A percentile compares a stretch with the other conserved stretches of the same genome.
Evolutionary conservation across 2,113 vertebrate genomes (phyloP).

Genomic region (Ceratotherium simum): DNA sequence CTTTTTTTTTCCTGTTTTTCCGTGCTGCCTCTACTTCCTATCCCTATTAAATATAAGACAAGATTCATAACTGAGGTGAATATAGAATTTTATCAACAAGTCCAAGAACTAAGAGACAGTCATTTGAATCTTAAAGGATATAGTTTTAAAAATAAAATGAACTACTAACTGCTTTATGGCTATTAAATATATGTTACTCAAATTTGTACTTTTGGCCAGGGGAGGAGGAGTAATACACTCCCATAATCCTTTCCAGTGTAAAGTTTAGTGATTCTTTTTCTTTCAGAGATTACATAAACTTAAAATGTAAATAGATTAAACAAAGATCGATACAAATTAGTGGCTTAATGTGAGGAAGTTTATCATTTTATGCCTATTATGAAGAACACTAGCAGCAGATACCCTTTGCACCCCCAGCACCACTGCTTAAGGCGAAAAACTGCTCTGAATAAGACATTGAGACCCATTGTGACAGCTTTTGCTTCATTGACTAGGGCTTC

Average conservation of each 20-base stretch:
- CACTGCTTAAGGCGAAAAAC: background rate
- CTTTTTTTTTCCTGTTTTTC: background rate
- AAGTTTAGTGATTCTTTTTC: constrained; percentile 40
- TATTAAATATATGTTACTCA: constrained; percentile 10
- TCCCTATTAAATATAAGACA: background rate
- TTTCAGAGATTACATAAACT: background rate
- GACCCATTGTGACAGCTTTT: background rate
- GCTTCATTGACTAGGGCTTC: background rate
- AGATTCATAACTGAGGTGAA: constrained; percentile 26
- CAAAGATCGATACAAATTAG: background rate
- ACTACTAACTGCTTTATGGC: background rate
- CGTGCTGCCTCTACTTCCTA: background rate
- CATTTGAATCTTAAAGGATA: constrained; percentile 35
- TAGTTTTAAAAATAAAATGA: constrained; percentile 59
- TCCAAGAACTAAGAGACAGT: constrained; percentile 43
- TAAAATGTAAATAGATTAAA: constrained; percentile 32
- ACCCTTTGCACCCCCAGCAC: background rate
- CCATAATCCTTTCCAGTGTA: constrained; percentile 1
- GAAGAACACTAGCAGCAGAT: background rate
- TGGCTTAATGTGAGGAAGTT: background rate
- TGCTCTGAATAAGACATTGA: background rate
- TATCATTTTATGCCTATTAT: background rate
- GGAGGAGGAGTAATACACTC: background rate
- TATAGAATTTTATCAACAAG: constrained; percentile 30
- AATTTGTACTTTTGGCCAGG: constrained; percentile 37